A percentile compares a stretch with the other conserved stretches of the same genome.
These are phyloP conservation scores for Turdus rufiventris DNA, from an alignment of 2,113 vertebrate species.

Conservation along the genomic window DNA sequence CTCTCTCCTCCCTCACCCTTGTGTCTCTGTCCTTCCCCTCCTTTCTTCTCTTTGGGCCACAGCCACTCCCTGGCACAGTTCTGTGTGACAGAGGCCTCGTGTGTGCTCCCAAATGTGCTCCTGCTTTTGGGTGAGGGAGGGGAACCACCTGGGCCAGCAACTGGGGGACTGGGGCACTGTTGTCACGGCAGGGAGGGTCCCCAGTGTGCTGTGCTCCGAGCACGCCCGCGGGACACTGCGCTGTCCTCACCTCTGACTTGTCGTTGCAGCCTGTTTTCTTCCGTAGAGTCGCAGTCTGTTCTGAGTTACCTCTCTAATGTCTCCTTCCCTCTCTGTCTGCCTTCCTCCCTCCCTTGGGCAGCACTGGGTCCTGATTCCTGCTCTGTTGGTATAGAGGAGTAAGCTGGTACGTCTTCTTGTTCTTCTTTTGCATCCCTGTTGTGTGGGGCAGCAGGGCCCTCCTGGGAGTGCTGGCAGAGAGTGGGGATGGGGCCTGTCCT, in stretches of 20 bases:
- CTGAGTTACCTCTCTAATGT: conserved; percentile 67
- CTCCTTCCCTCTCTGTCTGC: conserved; percentile 71
- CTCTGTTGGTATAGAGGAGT: conserved; percentile 94
- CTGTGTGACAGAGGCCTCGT: not conserved
- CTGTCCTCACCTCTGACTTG: not conserved
- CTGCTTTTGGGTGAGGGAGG: not conserved
- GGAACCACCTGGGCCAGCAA: not conserved
- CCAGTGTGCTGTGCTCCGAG: fast-evolving
- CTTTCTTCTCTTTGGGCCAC: not conserved
- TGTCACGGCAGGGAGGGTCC: fast-evolving
- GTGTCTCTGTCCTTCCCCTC: conserved; percentile 48
- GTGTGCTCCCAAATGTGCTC: not conserved
- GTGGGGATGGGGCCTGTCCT: not conserved
- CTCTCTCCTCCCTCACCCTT: not conserved
- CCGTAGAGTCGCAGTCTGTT: not conserved
- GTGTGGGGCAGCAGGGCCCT: not conserved
- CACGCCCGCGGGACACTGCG: fast-evolving
- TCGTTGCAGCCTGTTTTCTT: not conserved
- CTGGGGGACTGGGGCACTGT: not conserved
- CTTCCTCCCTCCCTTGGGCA: conserved; percentile 71
- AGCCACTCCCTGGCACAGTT: not conserved
- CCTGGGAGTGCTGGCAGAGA: not conserved
- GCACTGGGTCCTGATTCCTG: conserved; percentile 90
- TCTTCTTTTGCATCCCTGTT: not conserved
- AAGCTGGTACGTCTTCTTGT: conserved; percentile 83